phyloP scores from a whole-genome alignment of 2,888 invertebrate genomes.

The Scrobipalpa atriplicella region DNA sequence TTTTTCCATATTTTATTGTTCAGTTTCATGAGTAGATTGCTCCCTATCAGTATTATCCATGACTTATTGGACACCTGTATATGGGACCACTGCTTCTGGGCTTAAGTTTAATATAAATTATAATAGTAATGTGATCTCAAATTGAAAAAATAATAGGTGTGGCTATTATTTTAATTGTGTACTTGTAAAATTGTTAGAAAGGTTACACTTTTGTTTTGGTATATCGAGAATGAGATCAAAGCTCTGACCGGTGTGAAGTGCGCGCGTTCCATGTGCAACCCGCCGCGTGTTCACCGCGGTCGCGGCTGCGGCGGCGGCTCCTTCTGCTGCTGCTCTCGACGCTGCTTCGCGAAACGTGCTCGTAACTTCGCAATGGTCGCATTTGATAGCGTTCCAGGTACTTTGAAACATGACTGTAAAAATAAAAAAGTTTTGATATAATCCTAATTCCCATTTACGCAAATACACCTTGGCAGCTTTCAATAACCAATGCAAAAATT shows the following conservation, averaged over 20 bases:
- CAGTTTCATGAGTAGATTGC: no score
- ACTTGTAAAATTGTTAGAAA: constrained; percentile 6
- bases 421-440: constrained; percentile 35
- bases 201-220: constrained; percentile 42
- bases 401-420: constrained; percentile 91
- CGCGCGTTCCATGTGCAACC: constrained; percentile 18
- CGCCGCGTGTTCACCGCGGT: constrained; percentile 54
- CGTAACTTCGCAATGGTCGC: constrained; percentile 85
- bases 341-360: constrained; percentile 80
- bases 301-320: constrained; percentile 46
- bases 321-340: constrained; percentile 75
- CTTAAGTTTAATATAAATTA: no score
- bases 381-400: constrained; percentile 89
- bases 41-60: no score
- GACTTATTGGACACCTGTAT: no score
- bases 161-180: background rate
- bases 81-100: no score
- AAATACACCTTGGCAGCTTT: no score
- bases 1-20: no score
- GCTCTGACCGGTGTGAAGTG: constrained; percentile 33
- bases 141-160: background rate
- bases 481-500: constrained; percentile 29
- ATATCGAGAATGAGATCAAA: constrained; percentile 65
- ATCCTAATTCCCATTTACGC: no score
- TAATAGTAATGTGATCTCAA: no score